Percentiles rank a stretch among this genome's conserved stretches.
phyloP scores from a whole-genome alignment of 1,140 invertebrate species.

The Lepidostoma basale region DNA sequence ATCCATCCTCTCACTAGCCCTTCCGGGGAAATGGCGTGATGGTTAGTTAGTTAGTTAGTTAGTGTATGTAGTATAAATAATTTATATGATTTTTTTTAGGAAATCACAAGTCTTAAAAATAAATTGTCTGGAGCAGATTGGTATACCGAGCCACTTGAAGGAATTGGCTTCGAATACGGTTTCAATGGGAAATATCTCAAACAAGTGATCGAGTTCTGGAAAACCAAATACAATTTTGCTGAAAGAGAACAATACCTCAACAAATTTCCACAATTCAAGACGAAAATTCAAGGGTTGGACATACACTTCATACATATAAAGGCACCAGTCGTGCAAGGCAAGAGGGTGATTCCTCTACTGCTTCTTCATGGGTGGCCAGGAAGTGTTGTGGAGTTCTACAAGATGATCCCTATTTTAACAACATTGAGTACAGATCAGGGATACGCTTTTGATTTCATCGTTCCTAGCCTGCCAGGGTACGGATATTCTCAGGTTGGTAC shows the following conservation, averaged over 20 bases:
- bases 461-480: constrained; percentile 82
- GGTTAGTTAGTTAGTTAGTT: not conserved
- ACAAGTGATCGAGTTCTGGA: constrained; percentile 74
- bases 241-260: constrained; percentile 73
- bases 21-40: too few species aligned
- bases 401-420: constrained; percentile 74
- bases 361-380: constrained; percentile 91
- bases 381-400: constrained; percentile 83
- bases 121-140: constrained; percentile 63
- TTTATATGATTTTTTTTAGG: not conserved
- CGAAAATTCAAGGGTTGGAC: constrained; percentile 69
- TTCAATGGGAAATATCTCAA: constrained; percentile 65
- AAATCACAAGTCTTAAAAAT: constrained; percentile 54
- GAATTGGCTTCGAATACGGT: constrained; percentile 62
- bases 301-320: constrained; percentile 57
- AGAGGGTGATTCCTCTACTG: constrained; percentile 69
- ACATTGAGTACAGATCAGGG: constrained; percentile 60
- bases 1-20: too few species aligned
- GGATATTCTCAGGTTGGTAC: constrained; percentile 74
- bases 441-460: constrained; percentile 80
- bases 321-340: constrained; percentile 49
- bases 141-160: constrained; percentile 69
- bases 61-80: not conserved
- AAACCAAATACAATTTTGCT: constrained; percentile 73
- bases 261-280: constrained; percentile 73